phyloP scores from a whole-genome alignment of 2,888 invertebrate species.

The Toxonevra muliebris region DNA sequence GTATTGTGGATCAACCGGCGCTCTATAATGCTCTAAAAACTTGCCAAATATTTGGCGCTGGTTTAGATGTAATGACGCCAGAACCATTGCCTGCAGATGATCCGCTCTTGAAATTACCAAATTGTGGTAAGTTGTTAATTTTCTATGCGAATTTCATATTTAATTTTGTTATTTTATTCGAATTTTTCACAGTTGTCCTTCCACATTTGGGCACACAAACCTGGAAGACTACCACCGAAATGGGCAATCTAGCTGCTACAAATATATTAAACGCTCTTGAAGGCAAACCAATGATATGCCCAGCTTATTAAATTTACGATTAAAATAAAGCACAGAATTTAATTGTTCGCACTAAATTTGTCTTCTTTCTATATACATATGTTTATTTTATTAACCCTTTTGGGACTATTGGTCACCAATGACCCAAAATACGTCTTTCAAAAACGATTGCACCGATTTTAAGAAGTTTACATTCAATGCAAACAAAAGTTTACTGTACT shows the following conservation, averaged over 20 bases:
- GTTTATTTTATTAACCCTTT: no score
- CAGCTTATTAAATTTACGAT: constrained; percentile 60
- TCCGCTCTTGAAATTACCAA: constrained; percentile 78
- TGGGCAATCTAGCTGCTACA: constrained; percentile 81
- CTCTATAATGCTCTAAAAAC: constrained; percentile 79
- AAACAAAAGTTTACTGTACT: no score
- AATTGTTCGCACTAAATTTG: no score
- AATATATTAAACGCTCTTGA: constrained; percentile 81
- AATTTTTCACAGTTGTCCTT: constrained; percentile 71
- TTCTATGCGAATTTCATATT: neutral
- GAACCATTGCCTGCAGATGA: constrained; percentile 88
- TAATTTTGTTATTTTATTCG: neutral
- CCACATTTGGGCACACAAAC: constrained; percentile 93
- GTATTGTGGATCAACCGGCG: constrained; percentile 80
- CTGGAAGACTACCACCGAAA: constrained; percentile 75
- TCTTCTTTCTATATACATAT: no score
- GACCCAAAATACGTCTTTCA: no score
- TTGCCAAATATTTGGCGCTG: constrained; percentile 84
- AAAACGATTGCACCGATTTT: no score
- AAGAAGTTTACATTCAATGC: no score
- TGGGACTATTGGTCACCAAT: no score
- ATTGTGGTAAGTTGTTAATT: constrained; percentile 73
- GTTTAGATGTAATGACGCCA: constrained; percentile 90
- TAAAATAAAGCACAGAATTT: no score
- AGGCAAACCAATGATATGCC: constrained; percentile 75